Evolutionary conservation across 2,888 invertebrate genomes (phyloP), one percentile per base, ranked within the genome.

Genomic region (Apamea anceps): DNA sequence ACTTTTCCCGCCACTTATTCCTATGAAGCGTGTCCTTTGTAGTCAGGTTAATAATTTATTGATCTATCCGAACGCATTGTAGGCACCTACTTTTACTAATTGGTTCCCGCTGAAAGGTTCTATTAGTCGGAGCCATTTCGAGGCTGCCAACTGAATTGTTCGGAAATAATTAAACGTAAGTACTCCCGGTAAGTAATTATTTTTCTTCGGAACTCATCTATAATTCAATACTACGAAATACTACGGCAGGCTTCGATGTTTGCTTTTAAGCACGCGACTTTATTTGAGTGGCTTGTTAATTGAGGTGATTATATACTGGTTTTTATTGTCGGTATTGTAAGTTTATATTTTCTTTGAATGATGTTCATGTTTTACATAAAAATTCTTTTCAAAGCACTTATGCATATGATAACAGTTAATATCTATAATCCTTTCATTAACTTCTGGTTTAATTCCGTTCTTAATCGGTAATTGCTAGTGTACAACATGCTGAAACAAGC

Each of bases 81-180:
- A 91, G 88, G 88, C 90, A 90, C 91, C 92, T 93, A 93, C 93
- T 93, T 93, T 92, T 91, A 90, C 92, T 94, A 95, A 95, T 95
- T 94, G 94, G 93, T 94, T 92, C 87, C 84, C 89, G 90, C 71
- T 91, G 92, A 94, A 93, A 94, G 93, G 92, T 92, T 91, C 92
- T 91, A 92, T 93, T 88, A 89, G 86, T 80, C 75, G 84, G 80
- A 87, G 89, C 90, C 90, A 90, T 92, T 93, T 91, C 87, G 90
- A 89, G 82, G 85, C 88, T 88, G 86, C 88, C 88, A 86, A 90
- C 88, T 86, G 90, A 90, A 92, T 91, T 91, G 91, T 91, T 93
- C 91, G 87, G 90, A 91, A 94, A 93, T 94, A 93, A 94, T 94
- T 94, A 93, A 93, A 92, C 88, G 89, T 88, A 90, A 92, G 90